Conservation (phyloP, 2,113 vertebrate genomes). For the Ceyx margarethae region DNA sequence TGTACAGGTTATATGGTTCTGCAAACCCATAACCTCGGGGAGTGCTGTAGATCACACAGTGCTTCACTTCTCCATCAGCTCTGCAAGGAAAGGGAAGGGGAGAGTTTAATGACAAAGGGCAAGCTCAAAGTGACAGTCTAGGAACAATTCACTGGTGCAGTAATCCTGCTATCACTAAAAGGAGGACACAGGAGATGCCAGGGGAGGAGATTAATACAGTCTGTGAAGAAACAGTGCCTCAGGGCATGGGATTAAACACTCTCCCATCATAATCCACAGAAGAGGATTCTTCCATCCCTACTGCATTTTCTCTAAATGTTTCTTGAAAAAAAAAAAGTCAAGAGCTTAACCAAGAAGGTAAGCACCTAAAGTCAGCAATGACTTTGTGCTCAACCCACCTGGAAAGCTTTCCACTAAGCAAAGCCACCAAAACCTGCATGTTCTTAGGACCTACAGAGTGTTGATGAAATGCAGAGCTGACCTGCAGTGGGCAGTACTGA, state of each 20-base stretch:
- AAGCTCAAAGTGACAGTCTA: constrained; percentile 35
- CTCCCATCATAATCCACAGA: constrained; percentile 30
- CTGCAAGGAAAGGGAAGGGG: constrained; percentile 69
- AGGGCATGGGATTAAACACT: constrained; percentile 21
- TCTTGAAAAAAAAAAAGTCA: not conserved
- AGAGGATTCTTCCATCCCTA: constrained; percentile 6
- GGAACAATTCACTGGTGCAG: constrained; percentile 56
- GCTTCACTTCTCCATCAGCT: constrained; percentile 92
- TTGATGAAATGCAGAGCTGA: not conserved
- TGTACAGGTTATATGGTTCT: constrained; percentile 92
- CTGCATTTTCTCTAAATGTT: constrained; percentile 22
- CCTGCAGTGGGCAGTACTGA: not conserved
- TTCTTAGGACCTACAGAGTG: not conserved
- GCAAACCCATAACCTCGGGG: constrained; percentile 92
- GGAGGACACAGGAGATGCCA: constrained; percentile 15
- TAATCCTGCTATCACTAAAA: not conserved
- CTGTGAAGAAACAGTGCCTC: constrained; percentile 36
- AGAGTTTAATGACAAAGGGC: constrained; percentile 21
- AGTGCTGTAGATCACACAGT: constrained; percentile 96
- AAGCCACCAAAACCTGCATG: not conserved
- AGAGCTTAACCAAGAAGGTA: constrained; percentile 16
- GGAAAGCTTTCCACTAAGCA: not conserved
- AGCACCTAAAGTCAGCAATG: not conserved
- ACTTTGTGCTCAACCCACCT: not conserved
- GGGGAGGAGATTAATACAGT: constrained; percentile 27